Percentiles rank a stretch among this genome's conserved stretches.
These are phyloP conservation scores for Scaptomyza graminum DNA, from an alignment of 1,140 invertebrate genomes.

Conservation along the genomic window DNA sequence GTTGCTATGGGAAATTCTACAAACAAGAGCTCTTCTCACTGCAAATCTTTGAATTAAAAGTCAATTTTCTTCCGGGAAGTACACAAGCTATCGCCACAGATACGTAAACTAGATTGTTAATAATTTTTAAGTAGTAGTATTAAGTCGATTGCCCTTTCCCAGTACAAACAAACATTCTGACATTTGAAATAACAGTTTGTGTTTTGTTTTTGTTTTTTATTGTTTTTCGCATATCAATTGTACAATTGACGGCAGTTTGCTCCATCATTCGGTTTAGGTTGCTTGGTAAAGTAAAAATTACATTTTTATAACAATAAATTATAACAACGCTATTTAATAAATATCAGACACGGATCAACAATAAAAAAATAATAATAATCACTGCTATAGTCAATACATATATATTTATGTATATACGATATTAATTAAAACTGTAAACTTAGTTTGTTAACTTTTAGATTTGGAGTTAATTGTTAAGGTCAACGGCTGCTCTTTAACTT, in stretches of 20 bases:
- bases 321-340: conserved; percentile 77
- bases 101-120: not conserved
- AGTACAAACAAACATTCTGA: not conserved
- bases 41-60: not conserved
- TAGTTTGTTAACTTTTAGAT: conserved; percentile 28
- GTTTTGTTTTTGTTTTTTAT: conserved; percentile 53
- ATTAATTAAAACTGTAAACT: conserved; percentile 48
- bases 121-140: no score
- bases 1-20: conserved; percentile 1
- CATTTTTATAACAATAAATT: conserved; percentile 70
- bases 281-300: conserved; percentile 55
- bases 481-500: conserved; percentile 61
- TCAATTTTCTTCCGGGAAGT: not conserved
- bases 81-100: not conserved
- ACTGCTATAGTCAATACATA: conserved; percentile 47
- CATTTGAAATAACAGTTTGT: conserved; percentile 8
- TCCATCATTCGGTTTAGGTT: conserved; percentile 23
- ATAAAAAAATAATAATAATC: conserved; percentile 68
- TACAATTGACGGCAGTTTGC: conserved; percentile 44
- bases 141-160: no score
- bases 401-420: conserved; percentile 26
- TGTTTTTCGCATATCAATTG: conserved; percentile 65
- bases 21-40: not conserved
- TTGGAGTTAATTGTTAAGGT: conserved; percentile 43
- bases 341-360: conserved; percentile 78